Base-by-base conservation (phyloP, 2,797 vertebrate species). In the Lacerta bilineata region DNA sequence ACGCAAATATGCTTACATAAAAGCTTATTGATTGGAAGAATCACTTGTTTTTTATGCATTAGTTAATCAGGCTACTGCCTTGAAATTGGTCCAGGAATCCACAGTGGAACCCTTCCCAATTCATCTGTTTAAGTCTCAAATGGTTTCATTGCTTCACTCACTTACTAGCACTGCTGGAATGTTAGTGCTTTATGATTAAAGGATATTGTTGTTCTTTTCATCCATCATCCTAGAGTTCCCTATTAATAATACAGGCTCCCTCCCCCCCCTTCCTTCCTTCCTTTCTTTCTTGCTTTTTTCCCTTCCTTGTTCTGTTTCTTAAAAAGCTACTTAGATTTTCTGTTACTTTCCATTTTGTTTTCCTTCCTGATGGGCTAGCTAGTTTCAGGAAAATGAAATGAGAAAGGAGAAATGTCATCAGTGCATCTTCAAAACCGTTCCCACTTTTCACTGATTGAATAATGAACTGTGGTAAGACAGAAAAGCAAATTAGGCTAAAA, bases 141-240 rank as follows among this genome's bases (percentile, higher is more conserved):
- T 95, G 93, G 94, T 96, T 97, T 97, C 91, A 85, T 90, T 95
- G 93, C 91, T 96, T 93, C 72, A 90, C 93, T 94, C 84, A 94
- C 92, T 93, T 93, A 94, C 91, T 84, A 94, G 92, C 92, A 94
- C 93, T 95, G 92, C 91, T 95, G 85, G 95, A 96, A 96, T 94
- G 89, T 94, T 95, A 96, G 90, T 94, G 90, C 88, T 92, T 95
- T 96, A 94, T 95, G 95, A 94, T 96, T 96, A 96, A 97, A 96
- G 91, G 87, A 94, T 95, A 93, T 89, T 91, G 89, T 95, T 96
- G 90, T 93, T 95, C 92, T 96, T 96, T 96, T 95, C 93, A 96
- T 95, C 94, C 93, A 94, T 96, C 94, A 96, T 95, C 39, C 88
- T 93, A 83, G 90, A 95, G 84, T 95, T 96, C 93, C 75, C 92